Base-by-base conservation (phyloP, 2,113 vertebrate species). In the Eulemur macaco region DNA sequence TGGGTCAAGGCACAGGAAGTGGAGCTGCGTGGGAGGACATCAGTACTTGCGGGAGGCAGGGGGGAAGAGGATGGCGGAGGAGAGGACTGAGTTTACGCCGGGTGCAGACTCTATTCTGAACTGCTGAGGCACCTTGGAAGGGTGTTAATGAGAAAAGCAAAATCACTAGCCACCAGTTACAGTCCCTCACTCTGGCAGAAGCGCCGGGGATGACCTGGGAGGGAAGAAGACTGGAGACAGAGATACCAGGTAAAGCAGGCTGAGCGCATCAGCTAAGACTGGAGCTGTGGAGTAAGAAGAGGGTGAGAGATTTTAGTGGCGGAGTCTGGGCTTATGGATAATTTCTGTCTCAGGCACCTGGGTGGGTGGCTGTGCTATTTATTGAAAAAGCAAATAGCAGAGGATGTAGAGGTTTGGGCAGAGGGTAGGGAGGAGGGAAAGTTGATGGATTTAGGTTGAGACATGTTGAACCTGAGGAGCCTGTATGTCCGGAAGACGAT, bases 21-120 rank as follows among this genome's bases (percentile, higher is more conserved):
- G 69, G 17, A 17, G 3, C 34, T 14, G 1, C 0, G 0, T 21
- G 37, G 10, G 13, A 8, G 76, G 60, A 82, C 15, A 42, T 76
- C 37, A 39, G 39, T 42, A 29, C 25, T 45, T 50, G 10, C 21
- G 21, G 76, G 52, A 21, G 73, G 1, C 47, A 78, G 68, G 29
- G 50, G 37, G 50, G 1, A 23, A 76, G 47, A 63, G 29, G 37
- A 34, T 39, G 42, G 31, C 1, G 14, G 21, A 34, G 29, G 34
- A 45, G n/a, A 73, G 66, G 18, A 23, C 50, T 60, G 18, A 15
- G 42, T 76, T 86, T 8, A 14, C 7, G n/a, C 47, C 5, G 13
- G 27, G 1, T 18, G 13, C 31, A 21, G 29, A 63, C 31, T 71
- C 68, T 60, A n/a, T 60, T 50, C 54, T 85, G 25, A 45, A 29